phyloP scores from a whole-genome alignment of 2,113 vertebrate genomes.

The Zosterops pallidus region DNA sequence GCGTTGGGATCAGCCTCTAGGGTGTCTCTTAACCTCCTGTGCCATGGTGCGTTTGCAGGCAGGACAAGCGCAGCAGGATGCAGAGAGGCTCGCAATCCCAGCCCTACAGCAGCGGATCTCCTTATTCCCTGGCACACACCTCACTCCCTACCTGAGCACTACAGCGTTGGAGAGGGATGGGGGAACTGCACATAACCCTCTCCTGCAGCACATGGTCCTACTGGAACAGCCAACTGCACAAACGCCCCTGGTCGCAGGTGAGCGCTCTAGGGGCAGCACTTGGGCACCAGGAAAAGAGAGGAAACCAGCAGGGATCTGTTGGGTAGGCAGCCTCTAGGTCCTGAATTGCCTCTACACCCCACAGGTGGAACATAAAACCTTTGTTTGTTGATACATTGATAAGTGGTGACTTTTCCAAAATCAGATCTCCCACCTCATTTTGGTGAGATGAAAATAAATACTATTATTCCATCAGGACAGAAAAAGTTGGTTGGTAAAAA shows the following conservation, averaged over 20 bases:
- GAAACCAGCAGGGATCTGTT: background rate
- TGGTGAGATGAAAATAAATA: background rate
- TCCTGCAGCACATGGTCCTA: slow-evolving; percentile 94
- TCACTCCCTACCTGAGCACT: slow-evolving; percentile 88
- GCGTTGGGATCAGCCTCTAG: background rate
- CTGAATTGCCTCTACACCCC: accelerated
- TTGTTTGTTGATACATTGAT: background rate
- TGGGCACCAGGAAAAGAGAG: background rate
- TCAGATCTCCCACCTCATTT: background rate
- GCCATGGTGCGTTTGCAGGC: slow-evolving; percentile 67
- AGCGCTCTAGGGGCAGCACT: background rate
- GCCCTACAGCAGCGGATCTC: slow-evolving; percentile 87
- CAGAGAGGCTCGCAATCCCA: slow-evolving; percentile 82
- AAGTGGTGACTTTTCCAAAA: background rate
- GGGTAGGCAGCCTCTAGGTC: background rate
- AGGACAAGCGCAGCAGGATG: slow-evolving; percentile 83
- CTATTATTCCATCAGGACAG: background rate
- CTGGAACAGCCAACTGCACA: slow-evolving; percentile 89
- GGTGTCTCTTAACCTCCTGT: accelerated
- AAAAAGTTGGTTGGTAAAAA: background rate
- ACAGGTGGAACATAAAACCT: background rate
- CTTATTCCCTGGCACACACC: slow-evolving; percentile 87
- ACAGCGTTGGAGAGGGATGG: slow-evolving; percentile 85
- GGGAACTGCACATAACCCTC: slow-evolving; percentile 83
- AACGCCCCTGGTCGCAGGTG: slow-evolving; percentile 88